Evolutionary conservation across 1,140 invertebrate species (phyloP), one percentile per base, ranked within the genome.

Genomic region (Vollenhovia emeryi): DNA sequence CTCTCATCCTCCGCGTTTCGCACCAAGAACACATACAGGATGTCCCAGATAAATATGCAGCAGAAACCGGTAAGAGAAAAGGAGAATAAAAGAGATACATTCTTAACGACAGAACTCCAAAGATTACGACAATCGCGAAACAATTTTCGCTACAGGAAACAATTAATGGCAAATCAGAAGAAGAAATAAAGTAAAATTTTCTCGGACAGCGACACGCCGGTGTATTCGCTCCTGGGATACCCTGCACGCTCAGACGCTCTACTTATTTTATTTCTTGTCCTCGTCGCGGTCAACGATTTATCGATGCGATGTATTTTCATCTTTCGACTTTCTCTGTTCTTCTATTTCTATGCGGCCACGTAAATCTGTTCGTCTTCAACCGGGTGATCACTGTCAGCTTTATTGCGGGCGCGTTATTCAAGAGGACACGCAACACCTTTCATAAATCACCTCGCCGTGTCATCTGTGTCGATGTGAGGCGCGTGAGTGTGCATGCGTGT

Each of bases 371-470:
- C 3, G 24, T 50, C 73, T 33, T 3, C 15, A 66, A 50, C 45
- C 24, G 59, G 2, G n/a, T 21, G 36, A 80, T 69, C 15, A 52
- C 43, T 52, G 48, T 55, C 76, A 80, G 66, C 24, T 80, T 79
- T 79, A 79, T 79, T 80, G 48, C 50, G 40, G 30, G 30, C 18
- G 30, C 18, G 27, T 80, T 66, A 60, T 24, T 75, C 43, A 24
- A 45, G 27, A 48, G 15, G 27, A 60, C 43, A 75, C 24, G 80
- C 43, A 52, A 75, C 33, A 48, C 8, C 15, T 73, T 75, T 76
- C 24, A 48, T 60, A 75, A 76, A 50, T 84, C 43, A 21, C 43
- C 59, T 55, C 45, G 48, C 27, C 57, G 43, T 13, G 30, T 62
- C 36, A 24, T 43, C 6, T 21, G 80, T 84, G 43, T 60, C 33